These are phyloP conservation scores for Blastomussa wellsi DNA, from an alignment of 92 coral and sea anemone species.

Conservation along the genomic window DNA sequence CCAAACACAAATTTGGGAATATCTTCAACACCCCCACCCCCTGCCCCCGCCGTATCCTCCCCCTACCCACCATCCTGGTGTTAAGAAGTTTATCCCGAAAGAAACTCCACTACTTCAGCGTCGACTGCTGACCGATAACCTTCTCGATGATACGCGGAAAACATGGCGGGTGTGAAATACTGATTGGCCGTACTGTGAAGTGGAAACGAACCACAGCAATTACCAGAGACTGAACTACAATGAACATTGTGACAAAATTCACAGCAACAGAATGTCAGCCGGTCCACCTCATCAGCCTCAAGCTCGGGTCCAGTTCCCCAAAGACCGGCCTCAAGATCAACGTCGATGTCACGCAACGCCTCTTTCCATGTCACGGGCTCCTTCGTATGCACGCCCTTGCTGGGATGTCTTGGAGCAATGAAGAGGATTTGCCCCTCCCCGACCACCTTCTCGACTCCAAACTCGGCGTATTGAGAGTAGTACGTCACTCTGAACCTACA, in stretches of 20 bases:
- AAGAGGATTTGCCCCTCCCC: conserved; percentile 49
- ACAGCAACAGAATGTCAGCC: conserved; percentile 56
- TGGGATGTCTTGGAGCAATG: conserved; percentile 51
- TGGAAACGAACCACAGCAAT: conserved; percentile 14
- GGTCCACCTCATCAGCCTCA: conserved; percentile 53
- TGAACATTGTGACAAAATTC: background rate
- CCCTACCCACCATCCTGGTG: background rate
- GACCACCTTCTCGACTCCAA: background rate
- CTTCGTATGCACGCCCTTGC: conserved; percentile 8
- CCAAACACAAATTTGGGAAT: no score
- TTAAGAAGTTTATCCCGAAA: background rate
- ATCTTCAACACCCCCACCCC: no score
- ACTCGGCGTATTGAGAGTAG: background rate
- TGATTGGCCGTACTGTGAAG: conserved; percentile 17
- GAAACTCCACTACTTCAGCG: conserved; percentile 13
- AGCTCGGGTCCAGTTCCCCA: conserved; percentile 68
- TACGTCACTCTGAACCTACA: conserved; percentile 50
- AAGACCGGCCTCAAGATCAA: conserved; percentile 42
- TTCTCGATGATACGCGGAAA: conserved; percentile 52
- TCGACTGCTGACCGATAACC: conserved; percentile 44
- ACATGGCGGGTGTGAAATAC: conserved; percentile 45
- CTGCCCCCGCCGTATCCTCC: no score
- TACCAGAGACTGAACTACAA: background rate
- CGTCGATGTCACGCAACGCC: conserved; percentile 41
- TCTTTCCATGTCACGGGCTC: conserved; percentile 43